These are phyloP conservation scores for Reticulitermes speratus DNA, from an alignment of 1,140 invertebrate genomes.

Conservation along the genomic window DNA sequence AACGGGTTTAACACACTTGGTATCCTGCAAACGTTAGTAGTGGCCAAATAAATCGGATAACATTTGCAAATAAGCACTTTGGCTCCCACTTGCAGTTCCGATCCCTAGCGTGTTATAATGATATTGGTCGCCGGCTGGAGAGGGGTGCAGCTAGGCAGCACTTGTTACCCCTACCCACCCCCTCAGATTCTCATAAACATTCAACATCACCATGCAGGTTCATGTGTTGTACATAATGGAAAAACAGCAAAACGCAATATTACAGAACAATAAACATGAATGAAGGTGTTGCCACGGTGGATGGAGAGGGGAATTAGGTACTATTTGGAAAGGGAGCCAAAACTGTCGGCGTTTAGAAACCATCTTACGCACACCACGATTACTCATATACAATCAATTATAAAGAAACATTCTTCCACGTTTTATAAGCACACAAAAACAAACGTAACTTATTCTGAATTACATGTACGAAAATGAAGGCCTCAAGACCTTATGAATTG, in stretches of 20 bases:
- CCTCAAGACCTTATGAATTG: too few species aligned
- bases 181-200: slow-evolving; percentile 23
- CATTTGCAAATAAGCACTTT: slow-evolving; percentile 25
- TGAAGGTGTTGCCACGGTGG: background rate
- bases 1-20: slow-evolving; percentile 1
- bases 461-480: too few species aligned
- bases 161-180: background rate
- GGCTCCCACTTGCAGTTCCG: background rate
- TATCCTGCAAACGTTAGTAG: background rate
- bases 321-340: background rate
- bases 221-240: slow-evolving; percentile 7
- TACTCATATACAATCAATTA: too few species aligned
- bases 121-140: slow-evolving; percentile 15
- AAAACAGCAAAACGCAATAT: slow-evolving; percentile 26
- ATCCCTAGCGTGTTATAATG: slow-evolving; percentile 16
- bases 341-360: too few species aligned
- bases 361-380: too few species aligned
- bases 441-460: too few species aligned
- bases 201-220: background rate
- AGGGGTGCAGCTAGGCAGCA: background rate
- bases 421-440: too few species aligned
- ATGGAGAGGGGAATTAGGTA: background rate
- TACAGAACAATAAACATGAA: slow-evolving; percentile 23
- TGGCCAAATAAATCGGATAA: slow-evolving; percentile 22
- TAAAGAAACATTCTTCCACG: too few species aligned